Evolutionary conservation across 2,113 vertebrate species (phyloP), one percentile per base, ranked within the genome.

Genomic region (Pseudorectes ferrugineus): DNA sequence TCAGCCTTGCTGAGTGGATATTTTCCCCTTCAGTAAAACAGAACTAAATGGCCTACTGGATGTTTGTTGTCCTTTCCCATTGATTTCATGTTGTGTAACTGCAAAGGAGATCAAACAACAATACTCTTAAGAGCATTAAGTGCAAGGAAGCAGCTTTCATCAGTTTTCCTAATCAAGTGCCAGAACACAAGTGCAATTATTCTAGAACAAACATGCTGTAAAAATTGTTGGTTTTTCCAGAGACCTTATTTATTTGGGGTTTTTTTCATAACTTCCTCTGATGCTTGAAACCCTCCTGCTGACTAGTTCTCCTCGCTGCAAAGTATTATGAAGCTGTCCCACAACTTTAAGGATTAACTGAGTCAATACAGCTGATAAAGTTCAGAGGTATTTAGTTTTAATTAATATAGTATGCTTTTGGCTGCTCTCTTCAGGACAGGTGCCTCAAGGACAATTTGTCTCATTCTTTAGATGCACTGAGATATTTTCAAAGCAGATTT

Each of bases 31-130:
- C n/a, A 81, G 61, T 91, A 54, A n/a, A 48, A 33, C 15, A 62
- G 14, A 72, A 84, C 61, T 72, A 85, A 88, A 54, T 89, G 85
- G 81, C 65, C 70, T 48, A 49, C 71, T 82, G 77, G 40, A 79
- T 57, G 72, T 77, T 89, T 71, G 40, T 62, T 88, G 78, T 76
- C 74, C 62, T 66, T 88, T 63, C 75, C 65, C 79, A 96, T 83
- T 93, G 95, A 96, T 96, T 96, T 92, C 24, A 67, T 25, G 73
- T 94, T 96, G 89, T 81, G 61, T 87, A 95, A 95, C 95, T 72
- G 81, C 85, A 92, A 66, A 84, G 88, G 43, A 85, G 88, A 97
- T 95, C 94, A 95, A 95, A 93, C 74, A 87, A 74, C 45, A 93
- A 51, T n/a, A 67, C 85, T 70, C 76, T 84, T 93, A 95, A 96